Conservation (phyloP, 2,888 invertebrate species). For the Onchidella celtica region DNA sequence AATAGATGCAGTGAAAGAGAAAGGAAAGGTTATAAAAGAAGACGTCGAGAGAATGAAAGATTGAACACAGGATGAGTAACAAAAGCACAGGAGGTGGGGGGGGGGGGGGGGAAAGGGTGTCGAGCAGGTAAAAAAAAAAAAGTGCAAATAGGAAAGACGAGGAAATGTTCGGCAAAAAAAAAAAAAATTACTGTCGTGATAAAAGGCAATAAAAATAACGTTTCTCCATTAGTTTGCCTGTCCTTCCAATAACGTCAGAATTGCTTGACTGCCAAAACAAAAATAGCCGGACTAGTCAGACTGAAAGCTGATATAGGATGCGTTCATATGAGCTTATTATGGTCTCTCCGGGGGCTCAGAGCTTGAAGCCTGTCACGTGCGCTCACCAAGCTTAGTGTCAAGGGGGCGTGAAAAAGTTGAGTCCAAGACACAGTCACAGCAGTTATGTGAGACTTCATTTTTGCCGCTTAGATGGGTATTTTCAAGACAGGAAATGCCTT, state of each 20-base stretch:
- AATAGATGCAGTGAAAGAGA: not conserved
- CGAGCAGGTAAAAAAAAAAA: not conserved
- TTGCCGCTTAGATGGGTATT: slow-evolving; percentile 24
- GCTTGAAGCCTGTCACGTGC: too few species aligned
- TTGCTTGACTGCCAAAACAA: too few species aligned
- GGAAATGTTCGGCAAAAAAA: not conserved
- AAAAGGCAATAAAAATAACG: too few species aligned
- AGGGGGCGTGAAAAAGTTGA: too few species aligned
- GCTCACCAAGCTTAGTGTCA: not conserved
- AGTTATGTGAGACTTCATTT: slow-evolving; percentile 23
- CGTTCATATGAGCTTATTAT: too few species aligned
- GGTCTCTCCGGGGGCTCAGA: too few species aligned
- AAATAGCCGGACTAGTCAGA: too few species aligned
- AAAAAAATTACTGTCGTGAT: too few species aligned
- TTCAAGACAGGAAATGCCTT: not conserved
- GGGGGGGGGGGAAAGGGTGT: not conserved
- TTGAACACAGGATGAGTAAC: not conserved
- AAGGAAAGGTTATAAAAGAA: not conserved
- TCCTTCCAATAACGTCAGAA: too few species aligned
- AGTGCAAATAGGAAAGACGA: not conserved
- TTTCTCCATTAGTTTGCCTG: too few species aligned
- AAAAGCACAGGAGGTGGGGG: not conserved
- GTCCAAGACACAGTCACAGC: not conserved
- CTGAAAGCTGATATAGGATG: too few species aligned
- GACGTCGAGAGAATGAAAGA: not conserved